Percentiles rank a stretch among this genome's conserved stretches.
Conservation (phyloP, 2,888 invertebrate species). For the Brenthis ino region DNA sequence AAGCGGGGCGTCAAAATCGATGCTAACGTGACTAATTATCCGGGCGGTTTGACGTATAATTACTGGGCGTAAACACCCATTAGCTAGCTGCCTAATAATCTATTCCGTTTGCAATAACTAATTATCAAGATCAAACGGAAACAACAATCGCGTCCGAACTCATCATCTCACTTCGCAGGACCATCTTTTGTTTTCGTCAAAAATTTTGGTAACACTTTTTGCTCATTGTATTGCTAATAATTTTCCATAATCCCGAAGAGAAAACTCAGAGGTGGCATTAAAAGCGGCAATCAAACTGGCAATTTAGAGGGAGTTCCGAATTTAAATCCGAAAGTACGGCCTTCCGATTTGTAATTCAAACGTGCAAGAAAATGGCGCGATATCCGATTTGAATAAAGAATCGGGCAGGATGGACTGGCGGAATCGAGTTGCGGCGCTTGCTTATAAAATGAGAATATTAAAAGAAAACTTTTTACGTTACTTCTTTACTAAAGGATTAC, state of each 20-base stretch:
- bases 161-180: conserved; percentile 46
- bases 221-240: conserved; percentile 48
- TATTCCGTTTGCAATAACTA: conserved; percentile 74
- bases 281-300: conserved; percentile 76
- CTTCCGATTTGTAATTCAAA: conserved; percentile 79
- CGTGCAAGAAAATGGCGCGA: conserved; percentile 69
- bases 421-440: conserved; percentile 31
- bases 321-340: conserved; percentile 72
- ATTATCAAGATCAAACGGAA: conserved; percentile 75
- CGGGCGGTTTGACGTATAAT: conserved; percentile 54
- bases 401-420: conserved; percentile 40
- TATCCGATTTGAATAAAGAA: conserved; percentile 73
- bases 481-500: not conserved
- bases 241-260: conserved; percentile 58
- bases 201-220: conserved; percentile 41
- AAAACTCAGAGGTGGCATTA: conserved; percentile 70
- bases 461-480: conserved; percentile 1
- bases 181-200: conserved; percentile 45
- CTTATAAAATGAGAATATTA: conserved; percentile 30
- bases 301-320: conserved; percentile 69
- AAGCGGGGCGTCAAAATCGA: conserved; percentile 42
- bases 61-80: conserved; percentile 51
- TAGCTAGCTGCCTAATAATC: conserved; percentile 60
- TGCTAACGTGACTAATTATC: conserved; percentile 45
- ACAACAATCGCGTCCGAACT: conserved; percentile 59